Evolutionary conservation across 2,113 vertebrate genomes (phyloP).

Genomic region (Pomatorhinus ruficollis): DNA sequence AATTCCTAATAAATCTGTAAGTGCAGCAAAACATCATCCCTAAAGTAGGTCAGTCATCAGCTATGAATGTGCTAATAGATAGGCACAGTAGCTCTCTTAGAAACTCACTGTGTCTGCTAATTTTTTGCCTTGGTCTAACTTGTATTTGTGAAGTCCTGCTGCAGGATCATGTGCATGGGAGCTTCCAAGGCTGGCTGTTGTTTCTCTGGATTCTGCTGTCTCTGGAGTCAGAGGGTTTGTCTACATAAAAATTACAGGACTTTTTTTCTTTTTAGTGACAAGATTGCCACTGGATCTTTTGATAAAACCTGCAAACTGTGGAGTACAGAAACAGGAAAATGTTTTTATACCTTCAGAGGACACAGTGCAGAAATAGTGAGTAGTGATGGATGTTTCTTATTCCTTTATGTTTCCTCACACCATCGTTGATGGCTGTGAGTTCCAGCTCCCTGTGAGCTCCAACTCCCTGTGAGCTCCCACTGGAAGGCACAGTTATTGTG

Average conservation of each 20-base stretch:
- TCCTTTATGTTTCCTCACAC: not conserved
- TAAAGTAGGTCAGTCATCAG: not conserved
- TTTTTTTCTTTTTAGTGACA: conserved; percentile 81
- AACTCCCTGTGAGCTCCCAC: not conserved
- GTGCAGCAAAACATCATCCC: not conserved
- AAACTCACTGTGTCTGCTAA: not conserved
- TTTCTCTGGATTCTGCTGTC: not conserved
- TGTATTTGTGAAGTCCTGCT: not conserved
- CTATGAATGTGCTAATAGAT: not conserved
- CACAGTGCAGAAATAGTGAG: conserved; percentile 93
- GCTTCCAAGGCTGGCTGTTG: not conserved
- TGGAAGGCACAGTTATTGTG: not conserved
- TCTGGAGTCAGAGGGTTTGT: not conserved
- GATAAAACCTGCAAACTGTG: conserved; percentile 96
- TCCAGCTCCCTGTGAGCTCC: not conserved
- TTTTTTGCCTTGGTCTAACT: not conserved
- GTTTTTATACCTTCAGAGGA: conserved; percentile 89
- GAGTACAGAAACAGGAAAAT: conserved; percentile 89
- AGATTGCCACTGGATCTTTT: conserved; percentile 95
- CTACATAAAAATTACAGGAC: not conserved
- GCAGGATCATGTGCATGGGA: not conserved
- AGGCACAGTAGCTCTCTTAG: not conserved
- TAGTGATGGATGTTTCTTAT: conserved; percentile 7
- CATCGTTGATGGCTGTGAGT: not conserved
- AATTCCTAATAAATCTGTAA: not conserved